A percentile compares a stretch with the other conserved stretches of the same genome.
Conservation (phyloP, 2,888 invertebrate genomes). For the Drosophila limbata region DNA sequence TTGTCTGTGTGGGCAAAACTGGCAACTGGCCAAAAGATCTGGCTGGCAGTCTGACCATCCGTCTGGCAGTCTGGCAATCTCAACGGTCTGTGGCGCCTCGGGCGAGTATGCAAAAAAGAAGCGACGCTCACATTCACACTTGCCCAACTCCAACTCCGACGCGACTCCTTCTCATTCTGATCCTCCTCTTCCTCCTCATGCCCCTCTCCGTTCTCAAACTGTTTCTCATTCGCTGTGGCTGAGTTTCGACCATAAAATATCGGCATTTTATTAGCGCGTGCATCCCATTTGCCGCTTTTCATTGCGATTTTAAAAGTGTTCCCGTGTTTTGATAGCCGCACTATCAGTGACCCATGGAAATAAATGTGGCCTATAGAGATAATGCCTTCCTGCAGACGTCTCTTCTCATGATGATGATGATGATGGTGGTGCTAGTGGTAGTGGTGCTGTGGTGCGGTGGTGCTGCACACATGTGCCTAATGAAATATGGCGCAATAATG, state of each 20-base stretch:
- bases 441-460: no score
- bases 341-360: conserved; percentile 83
- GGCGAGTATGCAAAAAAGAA: conserved; percentile 64
- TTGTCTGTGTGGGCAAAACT: conserved; percentile 67
- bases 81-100: conserved; percentile 27
- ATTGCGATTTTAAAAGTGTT: conserved; percentile 83
- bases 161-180: conserved; percentile 22
- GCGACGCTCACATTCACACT: conserved; percentile 70
- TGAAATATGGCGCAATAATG: conserved; percentile 78
- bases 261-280: conserved; percentile 82
- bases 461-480: conserved; percentile 58
- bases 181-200: neutral
- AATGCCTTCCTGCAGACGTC: conserved; percentile 62
- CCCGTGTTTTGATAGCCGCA: conserved; percentile 83
- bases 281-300: conserved; percentile 81
- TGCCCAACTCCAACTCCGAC: conserved; percentile 58
- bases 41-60: conserved; percentile 1
- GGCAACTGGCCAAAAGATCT: conserved; percentile 36
- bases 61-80: conserved; percentile 17
- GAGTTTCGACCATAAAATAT: conserved; percentile 74
- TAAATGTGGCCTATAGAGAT: conserved; percentile 84
- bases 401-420: conserved; percentile 3
- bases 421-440: neutral
- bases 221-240: conserved; percentile 1
- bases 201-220: neutral